These are phyloP conservation scores for Apocheima hispidaria DNA, from an alignment of 2,888 invertebrate genomes.

Conservation along the genomic window DNA sequence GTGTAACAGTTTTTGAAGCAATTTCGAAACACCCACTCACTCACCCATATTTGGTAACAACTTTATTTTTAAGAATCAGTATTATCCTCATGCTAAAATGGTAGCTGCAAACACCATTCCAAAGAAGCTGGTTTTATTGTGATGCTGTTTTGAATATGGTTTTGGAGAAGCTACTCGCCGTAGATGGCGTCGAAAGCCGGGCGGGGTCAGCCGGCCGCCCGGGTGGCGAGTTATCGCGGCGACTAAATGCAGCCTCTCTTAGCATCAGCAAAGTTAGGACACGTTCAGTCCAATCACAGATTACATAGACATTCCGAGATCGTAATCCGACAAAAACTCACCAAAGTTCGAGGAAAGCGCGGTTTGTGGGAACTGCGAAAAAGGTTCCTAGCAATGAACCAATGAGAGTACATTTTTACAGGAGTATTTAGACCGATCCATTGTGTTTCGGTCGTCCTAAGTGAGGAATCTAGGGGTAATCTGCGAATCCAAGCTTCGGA, in stretches of 20 bases:
- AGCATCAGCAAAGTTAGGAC: neutral
- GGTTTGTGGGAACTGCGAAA: too few species aligned
- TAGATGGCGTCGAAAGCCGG: constrained; percentile 5
- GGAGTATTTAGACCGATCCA: too few species aligned
- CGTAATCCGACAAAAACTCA: too few species aligned
- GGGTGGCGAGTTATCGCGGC: neutral
- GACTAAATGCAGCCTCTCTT: too few species aligned
- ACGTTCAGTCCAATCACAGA: neutral
- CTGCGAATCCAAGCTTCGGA: too few species aligned
- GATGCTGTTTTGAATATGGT: constrained; percentile 32
- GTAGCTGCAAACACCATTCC: constrained; percentile 8
- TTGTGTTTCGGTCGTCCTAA: too few species aligned
- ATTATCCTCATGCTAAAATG: constrained; percentile 7
- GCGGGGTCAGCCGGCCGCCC: neutral
- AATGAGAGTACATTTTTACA: too few species aligned
- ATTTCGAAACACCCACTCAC: neutral
- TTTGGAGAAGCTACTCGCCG: constrained; percentile 33
- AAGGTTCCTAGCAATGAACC: too few species aligned
- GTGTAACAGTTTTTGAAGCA: neutral
- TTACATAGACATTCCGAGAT: too few species aligned
- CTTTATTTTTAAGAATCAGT: constrained; percentile 2
- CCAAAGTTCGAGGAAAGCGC: too few species aligned
- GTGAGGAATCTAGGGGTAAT: too few species aligned
- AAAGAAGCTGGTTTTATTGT: constrained; percentile 2
- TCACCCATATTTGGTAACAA: neutral